Conservation (phyloP, 2,113 vertebrate genomes). For the Clarias macrocephalus region DNA sequence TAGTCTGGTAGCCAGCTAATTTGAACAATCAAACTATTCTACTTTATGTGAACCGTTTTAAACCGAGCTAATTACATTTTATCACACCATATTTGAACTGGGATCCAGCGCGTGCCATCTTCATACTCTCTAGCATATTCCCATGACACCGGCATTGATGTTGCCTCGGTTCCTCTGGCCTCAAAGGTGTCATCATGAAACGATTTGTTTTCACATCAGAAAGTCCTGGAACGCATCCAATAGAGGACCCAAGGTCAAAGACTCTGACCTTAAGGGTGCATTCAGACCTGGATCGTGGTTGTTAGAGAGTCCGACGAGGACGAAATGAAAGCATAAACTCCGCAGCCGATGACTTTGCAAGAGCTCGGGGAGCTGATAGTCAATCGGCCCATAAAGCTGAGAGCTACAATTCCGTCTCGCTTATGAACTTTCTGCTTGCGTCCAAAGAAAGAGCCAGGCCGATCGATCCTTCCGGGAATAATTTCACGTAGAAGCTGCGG, state of each 20-base stretch:
- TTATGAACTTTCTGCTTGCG: constrained; percentile 47
- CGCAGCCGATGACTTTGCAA: constrained; percentile 39
- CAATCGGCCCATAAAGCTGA: constrained; percentile 32
- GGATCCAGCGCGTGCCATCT: background rate
- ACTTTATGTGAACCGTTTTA: background rate
- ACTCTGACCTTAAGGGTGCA: background rate
- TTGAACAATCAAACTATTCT: background rate
- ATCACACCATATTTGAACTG: background rate
- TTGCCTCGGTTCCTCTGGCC: background rate
- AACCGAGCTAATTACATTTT: background rate
- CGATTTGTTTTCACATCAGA: too few species aligned
- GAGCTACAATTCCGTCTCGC: constrained; percentile 32
- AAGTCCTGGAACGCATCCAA: background rate
- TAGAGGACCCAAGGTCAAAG: background rate
- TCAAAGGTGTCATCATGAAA: background rate
- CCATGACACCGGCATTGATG: background rate
- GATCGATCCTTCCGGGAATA: constrained; percentile 45
- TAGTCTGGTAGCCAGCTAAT: background rate
- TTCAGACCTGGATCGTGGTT: background rate
- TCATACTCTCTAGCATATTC: background rate
- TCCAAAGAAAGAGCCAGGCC: constrained; percentile 14
- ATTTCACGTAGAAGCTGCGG: constrained; percentile 38
- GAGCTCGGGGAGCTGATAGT: constrained; percentile 24
- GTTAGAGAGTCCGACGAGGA: constrained; percentile 22
- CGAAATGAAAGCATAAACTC: constrained; percentile 36